Base-by-base conservation (phyloP, 2,113 vertebrate genomes). In the Lophius piscatorius region DNA sequence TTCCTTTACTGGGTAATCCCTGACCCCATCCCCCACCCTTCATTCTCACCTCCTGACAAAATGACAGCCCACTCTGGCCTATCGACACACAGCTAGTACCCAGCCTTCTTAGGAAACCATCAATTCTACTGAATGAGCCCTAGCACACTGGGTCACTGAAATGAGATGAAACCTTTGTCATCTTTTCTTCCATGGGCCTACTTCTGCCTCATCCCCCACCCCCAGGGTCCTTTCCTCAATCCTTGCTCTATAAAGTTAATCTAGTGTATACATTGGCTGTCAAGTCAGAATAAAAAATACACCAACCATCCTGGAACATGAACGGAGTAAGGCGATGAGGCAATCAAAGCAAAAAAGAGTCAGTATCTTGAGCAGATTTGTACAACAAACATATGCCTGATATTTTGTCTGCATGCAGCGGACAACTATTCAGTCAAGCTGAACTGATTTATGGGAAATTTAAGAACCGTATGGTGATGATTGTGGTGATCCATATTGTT, bases 181-280 rank as follows among this genome's bases (percentile, higher is more conserved):
- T 69, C 44, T 46, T 82, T 58, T 55, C 57, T 62, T 77, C 45
- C 44, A 35, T 24, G 42, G 6, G 9, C 49, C 56, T 63, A 20
- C 9, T 54, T 35, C 49, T 50, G 62, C 50, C 40, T 82, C 71
- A 76, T 57, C 47, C 58, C 47, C 57, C 55, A 81, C 71, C 73
- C n/a, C 74, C 13, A 44, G 71, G 74, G 81, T 65, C 77, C 57
- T 69, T 52, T 55, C 51, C 62, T 49, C 57, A 50, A 70, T 63
- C 57, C 63, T 55, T 61, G 67, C 62, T 74, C 70, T 66, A 67
- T 59, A 84, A 90, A 87, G 29, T 76, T 89, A 90, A 87, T 92
- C 84, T 88, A 65, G 88, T 88, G 83, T 87, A 83, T 80, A 70
- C 70, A 82, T 84, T 84, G 92, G 86, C 91, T 94, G 94, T 94